phyloP scores from a whole-genome alignment of 37 sponge, comb jelly and placozoan species.

The Bolinopsis microptera region DNA sequence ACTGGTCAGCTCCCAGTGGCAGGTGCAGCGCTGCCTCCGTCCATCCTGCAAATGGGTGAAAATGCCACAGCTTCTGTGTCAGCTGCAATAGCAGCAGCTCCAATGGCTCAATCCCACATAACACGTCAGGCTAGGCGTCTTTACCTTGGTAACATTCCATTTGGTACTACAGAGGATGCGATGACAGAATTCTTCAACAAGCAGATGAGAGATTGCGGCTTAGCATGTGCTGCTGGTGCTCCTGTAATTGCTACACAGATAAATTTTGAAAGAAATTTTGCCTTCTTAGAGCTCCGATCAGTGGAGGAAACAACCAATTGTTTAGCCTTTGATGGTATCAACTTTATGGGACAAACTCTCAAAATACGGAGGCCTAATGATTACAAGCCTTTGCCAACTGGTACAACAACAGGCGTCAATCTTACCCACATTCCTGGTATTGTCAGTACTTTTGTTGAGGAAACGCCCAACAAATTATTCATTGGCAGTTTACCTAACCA shows the following conservation, averaged over 20 bases:
- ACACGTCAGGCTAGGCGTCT: constrained; percentile 95
- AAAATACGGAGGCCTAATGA: constrained; percentile 97
- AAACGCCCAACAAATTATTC: constrained; percentile 92
- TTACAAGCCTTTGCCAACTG: constrained; percentile 79
- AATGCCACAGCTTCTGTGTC: constrained; percentile 80
- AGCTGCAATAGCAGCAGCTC: constrained; percentile 88
- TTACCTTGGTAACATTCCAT: constrained; percentile 99
- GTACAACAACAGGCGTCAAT: background rate
- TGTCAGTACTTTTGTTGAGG: constrained; percentile 93
- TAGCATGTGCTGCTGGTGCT: constrained; percentile 87
- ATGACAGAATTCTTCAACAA: constrained; percentile 94
- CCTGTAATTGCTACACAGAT: constrained; percentile 96
- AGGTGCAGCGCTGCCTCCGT: constrained; percentile 96
- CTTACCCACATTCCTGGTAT: constrained; percentile 87
- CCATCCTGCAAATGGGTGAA: constrained; percentile 85
- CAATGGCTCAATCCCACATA: constrained; percentile 94
- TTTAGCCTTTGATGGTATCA: constrained; percentile 98
- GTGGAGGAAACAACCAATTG: constrained; percentile 97
- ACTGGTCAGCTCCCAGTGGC: background rate
- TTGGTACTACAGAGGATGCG: constrained; percentile 94
- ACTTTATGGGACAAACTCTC: constrained; percentile 88
- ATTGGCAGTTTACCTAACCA: constrained; percentile 96
- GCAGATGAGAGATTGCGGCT: constrained; percentile 80
- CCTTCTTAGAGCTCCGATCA: constrained; percentile 96
- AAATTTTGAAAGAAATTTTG: constrained; percentile 99